Conservation (phyloP, 2,797 vertebrate species). For the Eospalax fontanierii region DNA sequence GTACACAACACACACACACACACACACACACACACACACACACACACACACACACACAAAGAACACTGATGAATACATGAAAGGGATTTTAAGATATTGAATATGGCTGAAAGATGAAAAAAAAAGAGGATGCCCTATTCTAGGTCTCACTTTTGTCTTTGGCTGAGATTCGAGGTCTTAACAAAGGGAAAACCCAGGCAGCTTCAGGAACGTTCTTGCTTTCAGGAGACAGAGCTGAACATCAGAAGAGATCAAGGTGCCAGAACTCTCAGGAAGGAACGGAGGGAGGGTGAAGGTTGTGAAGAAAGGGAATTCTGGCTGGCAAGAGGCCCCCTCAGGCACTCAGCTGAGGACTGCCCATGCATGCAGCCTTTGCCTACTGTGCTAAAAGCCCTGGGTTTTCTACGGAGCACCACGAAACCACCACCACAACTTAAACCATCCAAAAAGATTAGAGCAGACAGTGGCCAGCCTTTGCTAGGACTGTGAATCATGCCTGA, state of each 20-base stretch:
- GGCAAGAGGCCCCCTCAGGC: fast-evolving
- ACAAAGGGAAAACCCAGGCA: not conserved
- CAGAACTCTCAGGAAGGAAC: not conserved
- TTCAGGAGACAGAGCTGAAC: not conserved
- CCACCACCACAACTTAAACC: not conserved
- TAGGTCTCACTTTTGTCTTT: not conserved
- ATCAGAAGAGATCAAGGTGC: not conserved
- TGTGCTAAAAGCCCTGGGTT: not conserved
- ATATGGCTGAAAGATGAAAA: fast-evolving
- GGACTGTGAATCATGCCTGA: not conserved
- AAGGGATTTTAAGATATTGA: not conserved
- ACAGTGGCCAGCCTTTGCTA: fast-evolving
- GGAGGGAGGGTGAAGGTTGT: not conserved
- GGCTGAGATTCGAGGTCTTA: not conserved
- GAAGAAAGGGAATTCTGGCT: no score
- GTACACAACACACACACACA: not conserved
- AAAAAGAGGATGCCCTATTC: no score
- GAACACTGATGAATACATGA: not conserved
- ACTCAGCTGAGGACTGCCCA: no score
- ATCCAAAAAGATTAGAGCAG: not conserved
- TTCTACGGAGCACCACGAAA: not conserved
- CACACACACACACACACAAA: not conserved
- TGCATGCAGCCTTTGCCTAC: not conserved
- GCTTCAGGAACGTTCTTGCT: not conserved
- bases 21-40: not conserved